Percentiles rank a stretch among this genome's conserved stretches.
Evolutionary conservation across 1,140 invertebrate species (phyloP).

Genomic region (Drosophila bipectinata): DNA sequence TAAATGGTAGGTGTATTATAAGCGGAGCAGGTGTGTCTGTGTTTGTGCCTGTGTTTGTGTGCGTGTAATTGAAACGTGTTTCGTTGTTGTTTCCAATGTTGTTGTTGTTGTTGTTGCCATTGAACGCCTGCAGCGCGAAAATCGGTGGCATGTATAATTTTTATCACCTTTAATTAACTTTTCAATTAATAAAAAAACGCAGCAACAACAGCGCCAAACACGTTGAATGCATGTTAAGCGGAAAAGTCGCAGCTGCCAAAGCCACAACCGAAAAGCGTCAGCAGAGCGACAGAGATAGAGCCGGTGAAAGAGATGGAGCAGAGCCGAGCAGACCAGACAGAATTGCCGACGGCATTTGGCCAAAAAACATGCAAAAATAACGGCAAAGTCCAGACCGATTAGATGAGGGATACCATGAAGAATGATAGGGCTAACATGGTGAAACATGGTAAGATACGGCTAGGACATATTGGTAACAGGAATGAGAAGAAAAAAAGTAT

Average conservation of each 20-base stretch:
- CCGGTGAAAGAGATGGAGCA: neutral
- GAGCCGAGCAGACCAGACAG: conserved; percentile 6
- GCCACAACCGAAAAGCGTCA: neutral
- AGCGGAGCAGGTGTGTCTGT: conserved; percentile 23
- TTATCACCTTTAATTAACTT: conserved; percentile 84
- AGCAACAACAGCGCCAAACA: conserved; percentile 48
- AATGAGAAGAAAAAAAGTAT: neutral
- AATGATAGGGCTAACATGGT: neutral
- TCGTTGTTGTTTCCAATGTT: conserved; percentile 39
- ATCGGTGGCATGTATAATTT: conserved; percentile 83
- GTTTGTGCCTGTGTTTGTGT: conserved; percentile 46
- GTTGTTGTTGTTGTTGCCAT: conserved; percentile 19
- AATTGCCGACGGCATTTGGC: conserved; percentile 64
- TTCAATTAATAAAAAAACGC: conserved; percentile 83
- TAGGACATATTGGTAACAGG: neutral
- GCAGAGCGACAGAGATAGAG: conserved; percentile 1
- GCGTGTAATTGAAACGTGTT: conserved; percentile 79
- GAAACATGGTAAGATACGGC: neutral
- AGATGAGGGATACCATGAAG: neutral
- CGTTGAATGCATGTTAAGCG: conserved; percentile 55
- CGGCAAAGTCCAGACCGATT: conserved; percentile 1
- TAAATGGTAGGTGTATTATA: conserved; percentile 55
- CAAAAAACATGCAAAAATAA: conserved; percentile 11
- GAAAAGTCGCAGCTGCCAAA: conserved; percentile 59
- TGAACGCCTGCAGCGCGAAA: conserved; percentile 81